Base-by-base conservation (phyloP, 2,888 invertebrate species). In the Gari tellinella region DNA sequence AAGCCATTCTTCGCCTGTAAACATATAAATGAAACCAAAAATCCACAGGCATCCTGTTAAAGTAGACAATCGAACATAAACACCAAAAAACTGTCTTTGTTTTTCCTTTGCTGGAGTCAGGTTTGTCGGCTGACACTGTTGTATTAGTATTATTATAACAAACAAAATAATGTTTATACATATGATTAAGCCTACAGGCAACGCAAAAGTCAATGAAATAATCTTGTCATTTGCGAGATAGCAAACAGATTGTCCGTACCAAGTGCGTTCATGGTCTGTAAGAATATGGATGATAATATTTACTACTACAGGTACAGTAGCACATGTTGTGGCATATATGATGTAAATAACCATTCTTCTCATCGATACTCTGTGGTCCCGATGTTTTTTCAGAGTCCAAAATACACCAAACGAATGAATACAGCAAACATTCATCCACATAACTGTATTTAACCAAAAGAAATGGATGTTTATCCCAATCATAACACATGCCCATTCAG, bases 341-440 rank as follows among this genome's bases (percentile, higher is more conserved):
- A 21, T 48, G 17, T 78, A 78, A 4, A 66, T 14, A 10, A 58
- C 1, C 2, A 60, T 70, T 31, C 31, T 31, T 10, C 31, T 31
- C 10, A 10, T 10, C 31, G 31, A 31, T 7, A 31, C 10, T 4
- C 31, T 4, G 31, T 31, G 31, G n/a, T 25, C 38, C 12, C 46
- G 21, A 2, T 37, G 45, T n/a, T 21, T 38, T n/a, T 17, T 19
- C 23, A 61, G 15, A 23, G 23, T 41, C 1, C 60, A 41, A 49
- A 84, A 83, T 1, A 83, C 78, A 14, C 56, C 46, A 51, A 67
- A 78, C 80, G 83, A 82, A 48, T 84, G 83, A 58, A 67, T 78
- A 10, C 80, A 74, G 49, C 83, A 85, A 10, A 82, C 43, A 23
- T 75, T 70, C 77, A 84, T 78, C 26, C 81, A 69, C 52, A 65